Percentiles rank a stretch among this genome's conserved stretches.
These are phyloP conservation scores for Aspidiotus rigidus DNA, from an alignment of 2,888 invertebrate genomes.

Conservation along the genomic window DNA sequence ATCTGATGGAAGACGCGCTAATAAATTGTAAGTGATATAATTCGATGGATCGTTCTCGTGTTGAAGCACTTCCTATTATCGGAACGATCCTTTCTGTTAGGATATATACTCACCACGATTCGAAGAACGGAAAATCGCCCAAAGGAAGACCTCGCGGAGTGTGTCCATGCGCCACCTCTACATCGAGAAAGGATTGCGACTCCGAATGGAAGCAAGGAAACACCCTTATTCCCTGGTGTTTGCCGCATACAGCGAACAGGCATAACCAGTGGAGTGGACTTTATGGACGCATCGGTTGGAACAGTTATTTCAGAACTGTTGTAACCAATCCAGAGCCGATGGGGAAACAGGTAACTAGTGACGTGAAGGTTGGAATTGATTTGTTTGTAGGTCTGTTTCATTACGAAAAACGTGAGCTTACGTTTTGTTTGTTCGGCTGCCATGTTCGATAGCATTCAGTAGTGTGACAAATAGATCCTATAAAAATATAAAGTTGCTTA, in stretches of 20 bases:
- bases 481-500: not conserved
- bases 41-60: not conserved
- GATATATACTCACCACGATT: conserved; percentile 49
- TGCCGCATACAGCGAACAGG: conserved; percentile 75
- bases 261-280: conserved; percentile 82
- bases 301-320: conserved; percentile 76
- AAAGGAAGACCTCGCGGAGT: conserved; percentile 58
- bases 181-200: conserved; percentile 50
- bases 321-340: conserved; percentile 81
- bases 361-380: not conserved
- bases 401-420: not conserved
- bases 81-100: conserved; percentile 40
- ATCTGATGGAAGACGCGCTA: conserved; percentile 58
- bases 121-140: conserved; percentile 47
- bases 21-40: conserved; percentile 48
- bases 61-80: not conserved
- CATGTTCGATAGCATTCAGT: too few species aligned
- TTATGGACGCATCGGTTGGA: conserved; percentile 71
- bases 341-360: conserved; percentile 61
- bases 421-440: not conserved
- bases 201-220: conserved; percentile 52
- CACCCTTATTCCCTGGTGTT: conserved; percentile 79
- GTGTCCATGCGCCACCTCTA: conserved; percentile 61
- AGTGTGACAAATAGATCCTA: too few species aligned
- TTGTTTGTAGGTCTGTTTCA: too few species aligned